A percentile compares a stretch with the other conserved stretches of the same genome.
phyloP scores from a whole-genome alignment of 2,797 vertebrate genomes.

The Takifugu ocellatus region DNA sequence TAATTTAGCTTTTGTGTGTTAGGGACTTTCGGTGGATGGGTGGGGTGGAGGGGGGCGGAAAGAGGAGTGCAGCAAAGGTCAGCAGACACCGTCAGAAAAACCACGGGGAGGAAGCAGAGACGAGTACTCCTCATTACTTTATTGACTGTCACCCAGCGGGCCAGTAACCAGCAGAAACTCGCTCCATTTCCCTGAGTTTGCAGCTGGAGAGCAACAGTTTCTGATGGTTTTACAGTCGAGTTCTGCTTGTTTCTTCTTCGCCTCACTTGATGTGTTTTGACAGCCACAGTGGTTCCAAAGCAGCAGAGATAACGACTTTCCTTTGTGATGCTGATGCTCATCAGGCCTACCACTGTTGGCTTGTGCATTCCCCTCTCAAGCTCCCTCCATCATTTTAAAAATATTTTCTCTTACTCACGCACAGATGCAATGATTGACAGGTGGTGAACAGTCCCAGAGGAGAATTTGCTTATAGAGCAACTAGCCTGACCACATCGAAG shows the following conservation, averaged over 20 bases:
- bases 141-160: constrained; percentile 56
- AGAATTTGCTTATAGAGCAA: constrained; percentile 22
- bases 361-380: constrained; percentile 19
- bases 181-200: constrained; percentile 36
- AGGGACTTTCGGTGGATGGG: constrained; percentile 49
- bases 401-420: constrained; percentile 1
- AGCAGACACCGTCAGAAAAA: constrained; percentile 67
- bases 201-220: constrained; percentile 66
- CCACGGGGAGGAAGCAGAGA: constrained; percentile 67
- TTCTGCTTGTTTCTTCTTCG: constrained; percentile 28
- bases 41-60: not conserved
- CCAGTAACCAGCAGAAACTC: constrained; percentile 57
- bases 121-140: constrained; percentile 66
- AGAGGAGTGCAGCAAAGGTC: constrained; percentile 40
- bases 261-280: constrained; percentile 24
- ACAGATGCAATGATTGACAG: constrained; percentile 26
- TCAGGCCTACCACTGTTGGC: constrained; percentile 14
- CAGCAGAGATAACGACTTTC: constrained; percentile 16
- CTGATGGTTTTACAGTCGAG: constrained; percentile 41
- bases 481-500: constrained; percentile 42
- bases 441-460: constrained; percentile 19
- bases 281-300: constrained; percentile 36
- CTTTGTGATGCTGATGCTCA: constrained; percentile 7
- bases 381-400: constrained; percentile 12
- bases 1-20: constrained; percentile 68